phyloP scores from a whole-genome alignment of 2,888 invertebrate species.

The Tuta absoluta region DNA sequence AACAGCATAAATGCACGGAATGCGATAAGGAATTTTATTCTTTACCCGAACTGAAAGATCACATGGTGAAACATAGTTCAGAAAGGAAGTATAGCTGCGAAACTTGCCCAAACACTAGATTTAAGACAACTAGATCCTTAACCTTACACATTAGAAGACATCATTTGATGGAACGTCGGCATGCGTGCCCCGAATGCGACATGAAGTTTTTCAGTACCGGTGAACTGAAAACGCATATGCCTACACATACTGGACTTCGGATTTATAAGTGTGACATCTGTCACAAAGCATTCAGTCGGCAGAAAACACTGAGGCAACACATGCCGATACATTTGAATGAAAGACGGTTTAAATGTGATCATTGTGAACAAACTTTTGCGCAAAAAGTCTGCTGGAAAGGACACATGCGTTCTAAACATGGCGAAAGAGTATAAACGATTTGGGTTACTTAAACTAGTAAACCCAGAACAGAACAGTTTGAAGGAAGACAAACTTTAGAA shows the following conservation, averaged over 20 bases:
- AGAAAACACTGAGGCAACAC: conserved; percentile 61
- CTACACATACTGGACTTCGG: conserved; percentile 30
- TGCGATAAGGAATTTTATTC: conserved; percentile 41
- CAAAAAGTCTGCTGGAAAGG: conserved; percentile 71
- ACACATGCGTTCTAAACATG: conserved; percentile 60
- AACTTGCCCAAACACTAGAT: conserved; percentile 44
- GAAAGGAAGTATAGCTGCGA: conserved; percentile 54
- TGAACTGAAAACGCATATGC: conserved; percentile 5
- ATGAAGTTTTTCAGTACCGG: conserved; percentile 41
- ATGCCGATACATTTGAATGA: conserved; percentile 73
- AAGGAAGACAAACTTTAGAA: no score
- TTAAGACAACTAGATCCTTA: no score
- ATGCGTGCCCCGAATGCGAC: conserved; percentile 38
- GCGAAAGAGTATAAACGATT: conserved; percentile 30
- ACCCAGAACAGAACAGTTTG: no score
- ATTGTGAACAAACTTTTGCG: conserved; percentile 64
- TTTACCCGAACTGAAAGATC: conserved; percentile 54
- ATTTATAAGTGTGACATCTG: conserved; percentile 39
- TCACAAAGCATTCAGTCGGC: conserved; percentile 47
- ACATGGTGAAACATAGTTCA: conserved; percentile 62
- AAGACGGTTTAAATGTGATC: conserved; percentile 64
- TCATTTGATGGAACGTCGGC: conserved; percentile 37
- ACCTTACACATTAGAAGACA: conserved; percentile 34
- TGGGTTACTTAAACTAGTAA: not conserved
- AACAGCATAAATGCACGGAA: conserved; percentile 35